phyloP scores from a whole-genome alignment of 2,888 invertebrate genomes.

The Drosophila anceps region DNA sequence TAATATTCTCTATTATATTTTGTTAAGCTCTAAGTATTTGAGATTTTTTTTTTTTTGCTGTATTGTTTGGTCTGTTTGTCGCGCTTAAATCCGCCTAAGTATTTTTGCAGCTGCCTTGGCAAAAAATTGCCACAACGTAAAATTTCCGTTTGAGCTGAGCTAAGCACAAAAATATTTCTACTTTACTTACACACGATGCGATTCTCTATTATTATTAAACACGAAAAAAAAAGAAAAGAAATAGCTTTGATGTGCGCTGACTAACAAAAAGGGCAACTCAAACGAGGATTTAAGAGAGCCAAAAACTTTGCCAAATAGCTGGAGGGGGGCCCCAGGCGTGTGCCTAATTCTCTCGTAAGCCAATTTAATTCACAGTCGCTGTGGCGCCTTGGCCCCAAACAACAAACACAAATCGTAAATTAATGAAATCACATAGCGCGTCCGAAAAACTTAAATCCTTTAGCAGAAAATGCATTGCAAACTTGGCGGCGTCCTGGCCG shows the following conservation, averaged over 20 bases:
- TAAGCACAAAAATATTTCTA: slow-evolving; percentile 77
- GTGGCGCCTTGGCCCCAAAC: slow-evolving; percentile 53
- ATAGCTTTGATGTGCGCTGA: slow-evolving; percentile 54
- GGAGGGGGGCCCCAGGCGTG: slow-evolving; percentile 8
- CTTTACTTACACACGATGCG: slow-evolving; percentile 68
- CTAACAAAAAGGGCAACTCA: slow-evolving; percentile 30
- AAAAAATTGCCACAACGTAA: slow-evolving; percentile 68
- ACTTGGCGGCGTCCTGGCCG: slow-evolving; percentile 54
- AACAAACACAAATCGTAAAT: slow-evolving; percentile 67
- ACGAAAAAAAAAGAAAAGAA: slow-evolving; percentile 52
- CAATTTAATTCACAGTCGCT: slow-evolving; percentile 73
- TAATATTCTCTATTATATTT: neutral
- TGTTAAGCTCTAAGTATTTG: slow-evolving; percentile 14
- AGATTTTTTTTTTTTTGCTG: slow-evolving; percentile 18
- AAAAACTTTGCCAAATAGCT: slow-evolving; percentile 20
- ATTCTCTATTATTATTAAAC: slow-evolving; percentile 76
- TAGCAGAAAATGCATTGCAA: slow-evolving; percentile 56
- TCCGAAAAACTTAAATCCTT: slow-evolving; percentile 72
- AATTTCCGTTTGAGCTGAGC: slow-evolving; percentile 81
- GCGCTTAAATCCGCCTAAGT: slow-evolving; percentile 79
- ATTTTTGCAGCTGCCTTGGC: slow-evolving; percentile 67
- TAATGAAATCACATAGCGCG: slow-evolving; percentile 71
- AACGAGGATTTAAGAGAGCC: slow-evolving; percentile 50
- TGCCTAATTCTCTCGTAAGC: slow-evolving; percentile 65
- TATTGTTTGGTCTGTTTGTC: slow-evolving; percentile 65